Conservation (phyloP, 1,140 invertebrate genomes). For the Aethina tumida region DNA sequence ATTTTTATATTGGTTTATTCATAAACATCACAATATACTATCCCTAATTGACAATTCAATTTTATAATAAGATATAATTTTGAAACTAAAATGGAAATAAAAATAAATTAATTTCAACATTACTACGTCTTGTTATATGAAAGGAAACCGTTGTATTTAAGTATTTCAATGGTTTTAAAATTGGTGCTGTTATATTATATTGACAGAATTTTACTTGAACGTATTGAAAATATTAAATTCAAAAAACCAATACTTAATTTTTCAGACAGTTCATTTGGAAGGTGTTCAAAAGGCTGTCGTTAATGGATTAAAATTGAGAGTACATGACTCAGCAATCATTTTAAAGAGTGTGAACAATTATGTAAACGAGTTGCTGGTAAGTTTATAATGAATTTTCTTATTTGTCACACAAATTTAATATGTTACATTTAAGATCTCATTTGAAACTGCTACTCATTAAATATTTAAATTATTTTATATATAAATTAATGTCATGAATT, state of each 20-base stretch:
- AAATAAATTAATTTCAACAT: background rate
- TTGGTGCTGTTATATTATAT: slow-evolving; percentile 11
- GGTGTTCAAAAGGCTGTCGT: slow-evolving; percentile 18
- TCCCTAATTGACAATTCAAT: too few species aligned
- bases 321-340: slow-evolving; percentile 18
- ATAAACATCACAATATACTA: too few species aligned
- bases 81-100: background rate
- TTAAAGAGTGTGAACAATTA: slow-evolving; percentile 27
- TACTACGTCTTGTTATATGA: slow-evolving; percentile 4
- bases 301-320: slow-evolving; percentile 16
- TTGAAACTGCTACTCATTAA: slow-evolving; percentile 8
- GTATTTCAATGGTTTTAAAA: slow-evolving; percentile 10
- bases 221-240: slow-evolving; percentile 12
- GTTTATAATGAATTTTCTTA: slow-evolving; percentile 7
- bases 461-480: slow-evolving; percentile 1
- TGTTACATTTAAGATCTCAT: slow-evolving; percentile 1
- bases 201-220: slow-evolving; percentile 15
- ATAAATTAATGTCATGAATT: background rate
- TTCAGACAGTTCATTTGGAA: slow-evolving; percentile 29
- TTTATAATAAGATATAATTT: too few species aligned
- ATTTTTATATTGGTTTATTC: too few species aligned
- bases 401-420: too few species aligned
- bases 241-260: slow-evolving; percentile 14
- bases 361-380: slow-evolving; percentile 27
- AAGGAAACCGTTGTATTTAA: slow-evolving; percentile 5